A percentile compares a stretch with the other conserved stretches of the same genome.
Conservation (phyloP, 1,140 invertebrate genomes). For the Drosophila virilis region DNA sequence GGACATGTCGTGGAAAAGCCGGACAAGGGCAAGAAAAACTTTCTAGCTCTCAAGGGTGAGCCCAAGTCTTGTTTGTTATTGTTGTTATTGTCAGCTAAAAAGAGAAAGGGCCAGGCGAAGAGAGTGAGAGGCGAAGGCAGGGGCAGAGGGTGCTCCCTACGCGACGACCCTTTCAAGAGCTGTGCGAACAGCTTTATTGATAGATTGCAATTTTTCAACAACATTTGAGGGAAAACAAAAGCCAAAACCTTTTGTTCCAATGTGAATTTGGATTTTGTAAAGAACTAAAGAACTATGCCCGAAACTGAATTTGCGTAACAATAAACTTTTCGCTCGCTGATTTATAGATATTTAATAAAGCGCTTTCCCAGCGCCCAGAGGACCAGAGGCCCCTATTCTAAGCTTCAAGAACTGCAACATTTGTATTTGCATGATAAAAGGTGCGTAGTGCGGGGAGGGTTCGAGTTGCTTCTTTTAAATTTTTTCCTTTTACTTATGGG, state of each 20-base stretch:
- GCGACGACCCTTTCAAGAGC: slow-evolving; percentile 12
- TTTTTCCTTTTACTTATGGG: slow-evolving; percentile 19
- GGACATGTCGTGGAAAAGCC: slow-evolving; percentile 60
- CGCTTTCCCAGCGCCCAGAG: slow-evolving; percentile 67
- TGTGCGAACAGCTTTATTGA: slow-evolving; percentile 67
- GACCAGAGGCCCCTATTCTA: not conserved
- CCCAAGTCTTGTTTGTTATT: slow-evolving; percentile 54
- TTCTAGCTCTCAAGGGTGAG: slow-evolving; percentile 40
- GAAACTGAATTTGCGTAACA: slow-evolving; percentile 76
- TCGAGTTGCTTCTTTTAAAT: not conserved
- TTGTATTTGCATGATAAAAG: slow-evolving; percentile 40
- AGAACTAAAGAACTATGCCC: slow-evolving; percentile 41
- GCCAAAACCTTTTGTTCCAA: slow-evolving; percentile 61
- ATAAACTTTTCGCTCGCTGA: slow-evolving; percentile 63
- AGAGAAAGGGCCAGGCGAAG: not conserved
- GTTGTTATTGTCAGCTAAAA: slow-evolving; percentile 29
- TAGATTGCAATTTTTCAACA: slow-evolving; percentile 72
- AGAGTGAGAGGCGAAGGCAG: not conserved
- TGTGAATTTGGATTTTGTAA: slow-evolving; percentile 38
- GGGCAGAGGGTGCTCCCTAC: slow-evolving; percentile 6
- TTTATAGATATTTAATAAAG: slow-evolving; percentile 76
- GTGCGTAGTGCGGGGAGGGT: not conserved
- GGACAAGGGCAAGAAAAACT: slow-evolving; percentile 36
- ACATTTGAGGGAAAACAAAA: slow-evolving; percentile 42
- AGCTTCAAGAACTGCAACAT: slow-evolving; percentile 5